phyloP scores from a whole-genome alignment of 2,113 vertebrate species.

The Lepus americanus region DNA sequence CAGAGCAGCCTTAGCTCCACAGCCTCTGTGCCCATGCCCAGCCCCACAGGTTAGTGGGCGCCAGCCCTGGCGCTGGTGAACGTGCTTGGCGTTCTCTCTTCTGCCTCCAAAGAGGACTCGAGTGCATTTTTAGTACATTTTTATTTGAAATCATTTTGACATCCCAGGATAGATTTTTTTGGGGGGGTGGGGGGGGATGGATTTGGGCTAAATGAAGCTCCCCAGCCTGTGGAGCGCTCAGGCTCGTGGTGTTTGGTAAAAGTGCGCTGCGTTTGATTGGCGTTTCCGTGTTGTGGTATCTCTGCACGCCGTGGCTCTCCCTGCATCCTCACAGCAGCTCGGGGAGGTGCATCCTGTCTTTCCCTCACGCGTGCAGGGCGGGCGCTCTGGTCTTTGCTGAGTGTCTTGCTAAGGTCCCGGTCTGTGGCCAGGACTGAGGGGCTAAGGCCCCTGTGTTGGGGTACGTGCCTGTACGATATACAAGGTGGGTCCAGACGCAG shows the following conservation, averaged over 20 bases:
- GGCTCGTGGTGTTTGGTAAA: neutral
- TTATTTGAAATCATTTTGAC: neutral
- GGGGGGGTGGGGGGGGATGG: neutral
- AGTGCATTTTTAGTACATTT: neutral
- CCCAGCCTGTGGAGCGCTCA: neutral
- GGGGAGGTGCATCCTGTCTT: neutral
- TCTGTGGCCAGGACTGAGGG: neutral
- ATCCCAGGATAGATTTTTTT: neutral
- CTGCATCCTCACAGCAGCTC: neutral
- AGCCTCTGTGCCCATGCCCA: slow-evolving; percentile 80
- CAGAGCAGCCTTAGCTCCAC: slow-evolving; percentile 83
- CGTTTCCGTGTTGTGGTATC: neutral
- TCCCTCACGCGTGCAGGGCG: neutral
- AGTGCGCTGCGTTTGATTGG: neutral
- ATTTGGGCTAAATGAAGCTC: neutral
- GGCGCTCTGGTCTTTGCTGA: neutral
- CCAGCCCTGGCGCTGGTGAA: neutral
- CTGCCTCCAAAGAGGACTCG: neutral
- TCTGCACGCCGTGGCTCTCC: neutral
- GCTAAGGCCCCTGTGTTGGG: neutral
- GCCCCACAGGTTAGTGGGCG: slow-evolving; percentile 86
- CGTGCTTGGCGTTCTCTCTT: neutral
- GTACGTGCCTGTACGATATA: neutral
- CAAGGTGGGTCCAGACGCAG: neutral
- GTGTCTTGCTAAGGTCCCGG: neutral